Base-by-base conservation (phyloP, 2,113 vertebrate genomes). In the Cyanoliseus patagonus region DNA sequence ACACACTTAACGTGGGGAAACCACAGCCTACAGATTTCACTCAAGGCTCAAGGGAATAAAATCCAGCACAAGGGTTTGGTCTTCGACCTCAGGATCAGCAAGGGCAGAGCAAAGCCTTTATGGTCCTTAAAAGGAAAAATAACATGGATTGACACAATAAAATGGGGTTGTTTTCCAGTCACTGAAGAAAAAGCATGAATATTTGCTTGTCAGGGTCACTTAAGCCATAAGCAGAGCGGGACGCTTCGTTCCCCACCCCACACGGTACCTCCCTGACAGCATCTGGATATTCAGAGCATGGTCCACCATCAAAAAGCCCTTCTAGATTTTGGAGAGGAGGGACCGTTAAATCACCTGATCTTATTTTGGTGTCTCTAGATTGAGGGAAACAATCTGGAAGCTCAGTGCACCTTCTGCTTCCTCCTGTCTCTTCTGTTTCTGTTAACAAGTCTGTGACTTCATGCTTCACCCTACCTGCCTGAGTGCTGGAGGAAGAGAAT, bases 181-280 rank as follows among this genome's bases (percentile, higher is more conserved):
- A 1, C 11, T 41, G 41, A 31, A 52, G 57, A 86, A 19, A 35
- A 76, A 80, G 5, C 6, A 49, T 37, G 46, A 66, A 23, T 49
- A 74, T 73, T 37, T 64, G 35, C 53, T 66, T 49, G 59, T 49
- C 44, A 49, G 14, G 16, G 39, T 53, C 67, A 76, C 49, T 62
- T 15, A 90, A 67, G n/a, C 37, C 24, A 1, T 11, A 62, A 76
- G 8, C 1, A 1, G 31, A 25, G 19, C 0, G 0, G 10, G 55
- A 83, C 22, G n/a, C 16, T 57, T 66, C 30, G 11, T 10, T 24
- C 46, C 31, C 27, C 41, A 74, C 12, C 33, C 46, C 0, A 0
- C 0, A 0, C 19, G 23, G 17, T 42, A 55, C 0, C 2, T 4
- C 20, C 10, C 24, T 30, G 69, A 3, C 39, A 82, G 39, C 9